Conservation (phyloP, 2,888 invertebrate species). For the Cacoxenus indagator region DNA sequence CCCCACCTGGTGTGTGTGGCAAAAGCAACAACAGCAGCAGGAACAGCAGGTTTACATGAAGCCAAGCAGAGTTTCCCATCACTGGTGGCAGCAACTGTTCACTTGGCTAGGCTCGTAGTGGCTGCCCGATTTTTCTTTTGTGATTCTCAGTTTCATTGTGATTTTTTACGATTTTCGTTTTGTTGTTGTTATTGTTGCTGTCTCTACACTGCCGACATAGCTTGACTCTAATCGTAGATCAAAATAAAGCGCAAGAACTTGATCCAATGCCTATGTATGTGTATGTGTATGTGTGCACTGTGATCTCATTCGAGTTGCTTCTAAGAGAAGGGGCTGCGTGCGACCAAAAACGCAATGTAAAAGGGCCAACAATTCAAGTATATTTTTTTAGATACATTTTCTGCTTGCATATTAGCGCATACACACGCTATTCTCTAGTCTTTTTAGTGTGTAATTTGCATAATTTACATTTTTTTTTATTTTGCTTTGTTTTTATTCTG, state of each 20-base stretch:
- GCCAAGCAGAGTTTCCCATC: conserved; percentile 32
- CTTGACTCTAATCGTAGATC: conserved; percentile 21
- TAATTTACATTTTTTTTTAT: conserved; percentile 37
- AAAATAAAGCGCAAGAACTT: conserved; percentile 21
- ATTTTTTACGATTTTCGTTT: conserved; percentile 45
- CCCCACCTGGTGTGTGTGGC: conserved; percentile 30
- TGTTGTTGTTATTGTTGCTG: not conserved
- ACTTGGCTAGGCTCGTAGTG: too few relatives aligned
- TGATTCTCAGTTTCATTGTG: conserved; percentile 32
- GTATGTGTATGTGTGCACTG: not conserved
- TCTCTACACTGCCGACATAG: not conserved
- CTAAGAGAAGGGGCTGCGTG: not conserved
- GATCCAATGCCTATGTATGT: not conserved
- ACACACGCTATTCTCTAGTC: conserved; percentile 6
- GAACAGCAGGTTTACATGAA: conserved; percentile 34
- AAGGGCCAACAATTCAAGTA: not conserved
- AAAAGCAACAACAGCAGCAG: too few relatives aligned
- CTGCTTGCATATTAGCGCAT: conserved; percentile 5
- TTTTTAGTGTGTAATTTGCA: conserved; percentile 42
- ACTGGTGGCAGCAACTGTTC: conserved; percentile 47
- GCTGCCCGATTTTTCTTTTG: conserved; percentile 43
- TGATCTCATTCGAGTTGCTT: not conserved
- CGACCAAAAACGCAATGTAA: not conserved
- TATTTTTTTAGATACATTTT: not conserved
- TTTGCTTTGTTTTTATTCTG: conserved; percentile 29